These are phyloP conservation scores for Pangasius djambal DNA, from an alignment of 2,797 vertebrate genomes.

Conservation along the genomic window DNA sequence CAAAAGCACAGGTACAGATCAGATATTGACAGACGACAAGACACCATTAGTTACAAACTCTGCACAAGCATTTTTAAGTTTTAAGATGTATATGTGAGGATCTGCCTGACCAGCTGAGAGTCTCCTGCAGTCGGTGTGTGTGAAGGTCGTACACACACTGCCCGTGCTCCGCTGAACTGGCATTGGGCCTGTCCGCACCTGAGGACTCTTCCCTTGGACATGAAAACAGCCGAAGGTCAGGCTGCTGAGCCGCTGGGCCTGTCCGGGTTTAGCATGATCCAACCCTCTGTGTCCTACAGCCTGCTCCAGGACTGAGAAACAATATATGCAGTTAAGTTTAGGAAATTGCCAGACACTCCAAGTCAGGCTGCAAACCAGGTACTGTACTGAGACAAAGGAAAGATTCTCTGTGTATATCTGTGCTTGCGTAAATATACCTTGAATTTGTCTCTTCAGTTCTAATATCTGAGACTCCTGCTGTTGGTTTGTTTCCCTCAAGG, in stretches of 20 bases:
- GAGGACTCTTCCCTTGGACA: conserved; percentile 87
- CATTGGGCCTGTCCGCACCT: conserved; percentile 79
- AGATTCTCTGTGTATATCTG: background rate
- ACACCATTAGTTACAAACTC: background rate
- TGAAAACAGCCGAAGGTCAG: conserved; percentile 95
- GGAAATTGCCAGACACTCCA: background rate
- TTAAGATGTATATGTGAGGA: background rate
- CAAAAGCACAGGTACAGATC: background rate
- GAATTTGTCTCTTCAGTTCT: conserved; percentile 84
- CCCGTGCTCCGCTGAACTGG: conserved; percentile 75
- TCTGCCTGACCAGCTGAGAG: conserved; percentile 51
- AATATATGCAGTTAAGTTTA: conserved; percentile 9
- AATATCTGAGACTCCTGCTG: conserved; percentile 86
- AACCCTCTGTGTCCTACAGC: conserved; percentile 44
- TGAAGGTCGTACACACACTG: conserved; percentile 49
- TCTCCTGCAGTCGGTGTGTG: conserved; percentile 50
- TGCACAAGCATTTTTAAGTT: background rate
- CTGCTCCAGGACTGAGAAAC: conserved; percentile 69
- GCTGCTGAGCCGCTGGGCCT: conserved; percentile 90
- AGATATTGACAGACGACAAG: background rate
- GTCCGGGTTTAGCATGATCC: conserved; percentile 68
- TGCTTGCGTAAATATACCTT: conserved; percentile 73
- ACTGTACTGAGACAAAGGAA: background rate
- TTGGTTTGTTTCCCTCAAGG: conserved; percentile 88
- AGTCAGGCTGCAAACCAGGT: background rate